Base-by-base conservation (phyloP, 2,888 invertebrate species). In the Fragum fragum region DNA sequence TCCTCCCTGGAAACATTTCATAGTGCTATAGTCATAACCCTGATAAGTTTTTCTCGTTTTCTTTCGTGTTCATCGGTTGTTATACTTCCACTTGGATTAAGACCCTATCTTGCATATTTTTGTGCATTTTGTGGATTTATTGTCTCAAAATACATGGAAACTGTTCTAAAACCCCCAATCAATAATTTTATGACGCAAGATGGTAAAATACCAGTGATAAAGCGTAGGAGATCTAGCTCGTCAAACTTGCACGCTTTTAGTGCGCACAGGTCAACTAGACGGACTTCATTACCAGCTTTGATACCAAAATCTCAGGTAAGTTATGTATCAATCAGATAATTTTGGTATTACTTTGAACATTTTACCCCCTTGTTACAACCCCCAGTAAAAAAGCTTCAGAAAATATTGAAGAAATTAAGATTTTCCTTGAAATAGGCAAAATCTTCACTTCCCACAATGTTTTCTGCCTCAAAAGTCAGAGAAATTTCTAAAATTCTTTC, bases 221-320 rank as follows among this genome's bases (percentile, higher is more conserved):
- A 93, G 74, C 85, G 94, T 28, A 83, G 94, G 7, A 82, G 94
- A 52, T 93, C 94, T 18, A 93, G 93, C 78, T 91, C 94, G 6
- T 91, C 92, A 9, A 90, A 89, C 39, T 87, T 91, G n/a, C 91
- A 92, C 81, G 88, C 89, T 42, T 92, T 91, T 81, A 86, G 91
- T 23, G 81, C 92, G 53, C 91, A 92, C 80, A 90, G 93, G 53
- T 90, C 91, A 14, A 91, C 92, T n/a, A 87, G 94, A 73, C 88
- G 94, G 53, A 94, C 94, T 9, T 94, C 94, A 18, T 88, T 94
- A 61, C 94, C 94, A 32, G 94, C 94, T 28, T 90, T 94, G 77
- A 93, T 92, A 68, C 93, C 91, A 79, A 93, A 92, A 86, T 88
- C 90, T 84, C 94, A 93, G 71, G 71, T 71, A 55, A 36, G 36